Percentiles rank a stretch among this genome's conserved stretches.
Conservation (phyloP, 2,888 invertebrate genomes). For the Slavum lentiscoides region DNA sequence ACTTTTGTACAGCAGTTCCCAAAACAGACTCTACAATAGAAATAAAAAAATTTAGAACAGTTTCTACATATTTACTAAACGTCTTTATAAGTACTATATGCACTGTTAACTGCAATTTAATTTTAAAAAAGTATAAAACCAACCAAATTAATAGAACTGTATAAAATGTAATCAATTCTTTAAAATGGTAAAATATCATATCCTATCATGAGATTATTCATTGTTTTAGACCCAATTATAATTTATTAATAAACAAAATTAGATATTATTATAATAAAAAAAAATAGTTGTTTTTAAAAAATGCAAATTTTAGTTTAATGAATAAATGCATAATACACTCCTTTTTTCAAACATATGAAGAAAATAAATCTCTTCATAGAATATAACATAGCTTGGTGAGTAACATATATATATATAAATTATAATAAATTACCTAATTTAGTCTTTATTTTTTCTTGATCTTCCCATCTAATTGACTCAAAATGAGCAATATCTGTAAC, state of each 20-base stretch:
- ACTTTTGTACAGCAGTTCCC: constrained; percentile 59
- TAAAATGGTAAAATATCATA: no score
- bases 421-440: constrained; percentile 65
- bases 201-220: no score
- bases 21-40: constrained; percentile 57
- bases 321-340: no score
- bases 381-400: neutral
- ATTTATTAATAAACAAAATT: no score
- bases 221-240: no score
- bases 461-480: constrained; percentile 77
- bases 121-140: neutral
- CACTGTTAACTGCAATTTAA: neutral
- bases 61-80: no score
- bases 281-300: no score
- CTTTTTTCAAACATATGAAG: no score
- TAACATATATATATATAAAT: constrained; percentile 55
- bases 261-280: no score
- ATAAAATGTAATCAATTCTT: neutral
- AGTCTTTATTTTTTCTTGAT: constrained; percentile 78
- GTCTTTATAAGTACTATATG: neutral
- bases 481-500: constrained; percentile 79
- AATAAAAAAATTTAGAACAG: neutral
- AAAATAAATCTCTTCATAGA: no score
- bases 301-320: no score
- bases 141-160: neutral